These are phyloP conservation scores for Cisticola juncidis DNA, from an alignment of 2,113 vertebrate species.

Conservation along the genomic window DNA sequence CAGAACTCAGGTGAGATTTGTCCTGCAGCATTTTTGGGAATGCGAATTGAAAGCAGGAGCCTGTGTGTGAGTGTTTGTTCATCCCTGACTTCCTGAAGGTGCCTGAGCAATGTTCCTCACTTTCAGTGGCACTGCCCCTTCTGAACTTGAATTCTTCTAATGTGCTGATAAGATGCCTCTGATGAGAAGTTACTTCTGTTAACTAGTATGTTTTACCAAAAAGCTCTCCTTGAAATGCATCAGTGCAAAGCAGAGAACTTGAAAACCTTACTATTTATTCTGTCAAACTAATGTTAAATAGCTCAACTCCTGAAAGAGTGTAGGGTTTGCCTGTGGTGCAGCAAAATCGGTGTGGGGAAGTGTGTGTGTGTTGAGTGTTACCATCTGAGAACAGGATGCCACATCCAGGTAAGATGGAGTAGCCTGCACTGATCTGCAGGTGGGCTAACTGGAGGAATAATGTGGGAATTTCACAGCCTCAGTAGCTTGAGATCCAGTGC, in stretches of 20 bases:
- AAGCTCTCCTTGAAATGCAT: neutral
- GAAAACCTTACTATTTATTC: neutral
- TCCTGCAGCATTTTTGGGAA: neutral
- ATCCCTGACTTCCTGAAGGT: neutral
- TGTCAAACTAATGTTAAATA: neutral
- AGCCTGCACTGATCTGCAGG: neutral
- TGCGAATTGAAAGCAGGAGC: neutral
- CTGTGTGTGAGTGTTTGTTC: neutral
- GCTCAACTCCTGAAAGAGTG: neutral
- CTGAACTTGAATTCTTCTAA: neutral
- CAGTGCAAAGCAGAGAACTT: neutral
- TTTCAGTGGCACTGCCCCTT: neutral
- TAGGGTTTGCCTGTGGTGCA: neutral
- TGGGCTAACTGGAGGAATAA: neutral
- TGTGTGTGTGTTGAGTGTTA: neutral
- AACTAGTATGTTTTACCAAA: neutral
- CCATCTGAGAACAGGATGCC: neutral
- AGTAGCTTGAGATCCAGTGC: neutral
- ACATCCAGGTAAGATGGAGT: neutral
- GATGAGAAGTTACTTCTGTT: neutral
- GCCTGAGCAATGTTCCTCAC: neutral
- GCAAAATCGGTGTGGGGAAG: neutral
- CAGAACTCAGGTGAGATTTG: slow-evolving; percentile 85
- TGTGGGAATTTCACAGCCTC: neutral
- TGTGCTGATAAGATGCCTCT: neutral